Evolutionary conservation across 2,797 vertebrate genomes (phyloP), one percentile per base, ranked within the genome.

Genomic region (Sternotherus odoratus): DNA sequence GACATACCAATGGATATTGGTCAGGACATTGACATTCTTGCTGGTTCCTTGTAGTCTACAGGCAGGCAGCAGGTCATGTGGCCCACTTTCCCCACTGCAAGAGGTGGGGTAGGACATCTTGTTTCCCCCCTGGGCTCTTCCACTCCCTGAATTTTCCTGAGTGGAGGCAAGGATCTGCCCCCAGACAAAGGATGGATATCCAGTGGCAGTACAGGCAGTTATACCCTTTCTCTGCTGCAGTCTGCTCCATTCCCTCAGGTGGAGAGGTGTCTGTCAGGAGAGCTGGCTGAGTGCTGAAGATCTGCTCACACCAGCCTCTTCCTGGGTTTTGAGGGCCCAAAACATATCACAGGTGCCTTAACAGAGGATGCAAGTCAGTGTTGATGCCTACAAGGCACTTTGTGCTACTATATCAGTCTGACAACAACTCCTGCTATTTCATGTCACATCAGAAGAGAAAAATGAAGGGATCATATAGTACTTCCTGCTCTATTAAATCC

Each of bases 141-240:
- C 21, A 24, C 36, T 69, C n/a, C 66, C 10, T 39, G 66, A 36
- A 11, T 39, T 36, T 36, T 69, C 66, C 66, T 36, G n/a, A 36
- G 5, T 69, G n/a, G 63, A 69, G 63, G 21, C 63, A 23, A 39
- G 86, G 69, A 85, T 75, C 46, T 24, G 2, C 6, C 1, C 85
- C 78, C 80, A 57, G 56, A 39, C 2, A 48, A n/a, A 85, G 79
- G 43, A n/a, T 48, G 3, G 60, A 66, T 66, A 8, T 19, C 16
- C 28, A 56, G 28, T 9, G 75, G n/a, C 74, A 0, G 85, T 2
- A 0, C 1, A 33, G 0, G 3, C 85, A 48, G 48, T 6, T n/a
- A 2, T 16, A 30, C 8, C 11, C 21, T 82, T 85, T 83, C 21
- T 39, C 19, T 51, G 54, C 48, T 15, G 8, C 23, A n/a, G 10